Evolutionary conservation across 2,888 invertebrate genomes (phyloP).

Genomic region (Leucoma salicis): DNA sequence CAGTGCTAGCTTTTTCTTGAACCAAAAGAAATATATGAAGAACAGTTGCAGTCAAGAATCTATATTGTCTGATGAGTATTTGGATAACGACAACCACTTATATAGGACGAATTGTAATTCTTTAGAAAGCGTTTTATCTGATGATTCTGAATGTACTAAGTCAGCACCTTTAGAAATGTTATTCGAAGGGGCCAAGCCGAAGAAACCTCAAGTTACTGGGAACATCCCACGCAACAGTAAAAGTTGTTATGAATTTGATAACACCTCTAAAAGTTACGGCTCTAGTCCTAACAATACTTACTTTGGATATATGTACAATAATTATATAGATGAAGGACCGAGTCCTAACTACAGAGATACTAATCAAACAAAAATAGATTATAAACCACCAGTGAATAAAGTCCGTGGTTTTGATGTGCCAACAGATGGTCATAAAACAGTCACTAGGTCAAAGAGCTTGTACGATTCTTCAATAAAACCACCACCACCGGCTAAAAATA

Average conservation of each 20-base stretch:
- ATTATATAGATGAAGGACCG: slow-evolving; percentile 54
- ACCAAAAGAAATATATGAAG: slow-evolving; percentile 84
- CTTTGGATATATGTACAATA: slow-evolving; percentile 81
- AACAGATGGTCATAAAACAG: slow-evolving; percentile 63
- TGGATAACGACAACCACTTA: slow-evolving; percentile 82
- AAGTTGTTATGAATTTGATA: slow-evolving; percentile 78
- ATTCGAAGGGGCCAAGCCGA: slow-evolving; percentile 81
- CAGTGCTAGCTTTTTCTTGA: slow-evolving; percentile 91
- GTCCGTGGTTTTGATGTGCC: slow-evolving; percentile 70
- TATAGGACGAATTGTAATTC: slow-evolving; percentile 88
- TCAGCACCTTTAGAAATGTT: slow-evolving; percentile 89
- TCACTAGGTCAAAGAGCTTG: slow-evolving; percentile 71
- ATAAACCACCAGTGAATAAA: slow-evolving; percentile 55
- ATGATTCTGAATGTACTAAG: slow-evolving; percentile 89
- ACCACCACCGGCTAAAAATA: slow-evolving; percentile 69
- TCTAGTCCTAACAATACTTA: slow-evolving; percentile 84
- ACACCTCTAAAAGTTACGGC: slow-evolving; percentile 83
- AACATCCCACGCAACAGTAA: slow-evolving; percentile 69
- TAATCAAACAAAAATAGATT: slow-evolving; percentile 27
- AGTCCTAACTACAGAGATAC: slow-evolving; percentile 53
- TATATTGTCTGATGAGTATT: slow-evolving; percentile 86
- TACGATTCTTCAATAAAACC: slow-evolving; percentile 67
- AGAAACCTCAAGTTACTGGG: slow-evolving; percentile 54
- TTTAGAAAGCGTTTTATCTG: slow-evolving; percentile 90
- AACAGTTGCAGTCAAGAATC: slow-evolving; percentile 89